These are phyloP conservation scores for Sinosuthora webbiana DNA, from an alignment of 2,113 vertebrate species.

Conservation along the genomic window DNA sequence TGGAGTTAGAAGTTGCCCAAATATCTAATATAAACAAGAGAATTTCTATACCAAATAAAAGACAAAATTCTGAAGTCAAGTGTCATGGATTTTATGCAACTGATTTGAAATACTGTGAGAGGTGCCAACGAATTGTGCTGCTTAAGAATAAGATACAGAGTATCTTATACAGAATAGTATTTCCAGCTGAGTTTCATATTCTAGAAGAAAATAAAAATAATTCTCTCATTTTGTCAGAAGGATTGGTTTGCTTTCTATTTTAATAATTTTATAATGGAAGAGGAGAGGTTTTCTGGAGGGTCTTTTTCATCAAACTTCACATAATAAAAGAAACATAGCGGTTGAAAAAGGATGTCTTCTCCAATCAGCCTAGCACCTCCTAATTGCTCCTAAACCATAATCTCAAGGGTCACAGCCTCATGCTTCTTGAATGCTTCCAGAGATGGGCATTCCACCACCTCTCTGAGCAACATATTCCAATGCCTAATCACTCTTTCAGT, in stretches of 20 bases:
- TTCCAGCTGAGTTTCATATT: neutral
- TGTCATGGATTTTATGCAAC: neutral
- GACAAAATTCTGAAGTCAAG: neutral
- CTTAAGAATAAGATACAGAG: neutral
- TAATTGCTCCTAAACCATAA: neutral
- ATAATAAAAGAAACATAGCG: neutral
- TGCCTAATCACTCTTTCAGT: neutral
- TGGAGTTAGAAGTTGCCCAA: neutral
- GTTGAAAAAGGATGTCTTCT: neutral
- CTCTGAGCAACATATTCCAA: neutral
- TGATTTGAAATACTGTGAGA: neutral
- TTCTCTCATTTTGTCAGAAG: neutral
- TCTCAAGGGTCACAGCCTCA: too few species aligned
- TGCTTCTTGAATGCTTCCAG: neutral
- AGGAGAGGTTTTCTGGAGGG: neutral
- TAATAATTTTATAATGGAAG: neutral
- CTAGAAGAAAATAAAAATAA: neutral
- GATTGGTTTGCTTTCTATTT: neutral
- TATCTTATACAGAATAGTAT: neutral
- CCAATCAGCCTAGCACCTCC: neutral
- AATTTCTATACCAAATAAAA: neutral
- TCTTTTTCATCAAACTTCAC: neutral
- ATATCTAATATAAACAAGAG: neutral
- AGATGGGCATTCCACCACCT: neutral
- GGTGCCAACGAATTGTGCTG: neutral